Conservation (phyloP, 2,113 vertebrate genomes). For the Plotosus lineatus region DNA sequence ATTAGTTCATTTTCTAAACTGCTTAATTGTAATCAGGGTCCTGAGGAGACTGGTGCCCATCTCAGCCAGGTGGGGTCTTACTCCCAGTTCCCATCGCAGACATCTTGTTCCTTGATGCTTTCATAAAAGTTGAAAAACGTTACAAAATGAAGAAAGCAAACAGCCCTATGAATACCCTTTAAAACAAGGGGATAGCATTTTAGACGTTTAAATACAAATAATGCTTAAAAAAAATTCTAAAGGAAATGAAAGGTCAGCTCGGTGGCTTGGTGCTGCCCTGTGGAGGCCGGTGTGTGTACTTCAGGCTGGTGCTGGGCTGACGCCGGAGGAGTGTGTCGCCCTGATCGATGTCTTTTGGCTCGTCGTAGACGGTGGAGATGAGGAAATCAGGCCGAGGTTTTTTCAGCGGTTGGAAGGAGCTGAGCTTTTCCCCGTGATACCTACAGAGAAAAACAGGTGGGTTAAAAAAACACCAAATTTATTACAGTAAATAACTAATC, state of each 20-base stretch:
- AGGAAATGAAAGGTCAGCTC: conserved; percentile 48
- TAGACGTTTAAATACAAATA: neutral
- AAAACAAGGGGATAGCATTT: conserved; percentile 8
- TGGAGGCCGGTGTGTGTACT: conserved; percentile 76
- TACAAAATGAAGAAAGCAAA: neutral
- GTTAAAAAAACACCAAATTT: neutral
- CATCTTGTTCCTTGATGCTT: neutral
- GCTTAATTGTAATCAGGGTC: too few species aligned
- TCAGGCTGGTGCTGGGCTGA: conserved; percentile 84
- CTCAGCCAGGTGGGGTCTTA: too few species aligned
- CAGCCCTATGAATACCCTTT: neutral
- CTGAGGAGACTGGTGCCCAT: too few species aligned
- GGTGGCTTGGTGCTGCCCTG: conserved; percentile 58
- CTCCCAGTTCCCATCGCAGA: neutral
- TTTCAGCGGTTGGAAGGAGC: conserved; percentile 73
- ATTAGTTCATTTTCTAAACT: too few species aligned
- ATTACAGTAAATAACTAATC: neutral
- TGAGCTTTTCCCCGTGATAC: conserved; percentile 92
- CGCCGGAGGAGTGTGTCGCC: conserved; percentile 81
- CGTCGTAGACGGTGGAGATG: conserved; percentile 88
- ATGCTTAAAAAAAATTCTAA: neutral
- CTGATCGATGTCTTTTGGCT: conserved; percentile 80
- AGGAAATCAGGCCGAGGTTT: conserved; percentile 71
- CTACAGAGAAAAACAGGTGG: conserved; percentile 67
- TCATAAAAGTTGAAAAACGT: neutral